Conservation (phyloP, 2,113 vertebrate genomes). For the Acinonyx jubatus region DNA sequence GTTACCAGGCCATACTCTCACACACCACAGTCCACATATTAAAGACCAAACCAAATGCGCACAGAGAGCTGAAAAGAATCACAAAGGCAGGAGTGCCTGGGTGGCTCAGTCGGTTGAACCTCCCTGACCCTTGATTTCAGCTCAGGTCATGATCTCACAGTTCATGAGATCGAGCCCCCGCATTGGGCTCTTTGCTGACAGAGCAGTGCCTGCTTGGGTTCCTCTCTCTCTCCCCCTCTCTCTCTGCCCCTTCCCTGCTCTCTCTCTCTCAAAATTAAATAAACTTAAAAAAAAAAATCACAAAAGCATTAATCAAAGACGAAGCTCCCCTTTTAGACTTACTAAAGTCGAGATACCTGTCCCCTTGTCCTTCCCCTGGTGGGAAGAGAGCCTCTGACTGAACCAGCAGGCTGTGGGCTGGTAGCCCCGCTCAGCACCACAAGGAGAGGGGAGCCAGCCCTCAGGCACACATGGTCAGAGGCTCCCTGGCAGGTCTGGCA, state of each 20-base stretch:
- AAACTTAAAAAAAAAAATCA: neutral
- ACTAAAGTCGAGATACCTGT: neutral
- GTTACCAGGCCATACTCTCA: neutral
- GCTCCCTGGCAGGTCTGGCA: neutral
- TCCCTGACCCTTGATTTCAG: too few species aligned
- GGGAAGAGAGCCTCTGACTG: neutral
- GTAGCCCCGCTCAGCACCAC: neutral
- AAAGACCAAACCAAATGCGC: conserved; percentile 13
- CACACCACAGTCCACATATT: neutral
- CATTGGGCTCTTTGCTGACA: too few species aligned
- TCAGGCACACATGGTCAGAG: neutral
- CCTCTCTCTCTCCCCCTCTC: too few species aligned
- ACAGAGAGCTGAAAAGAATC: neutral
- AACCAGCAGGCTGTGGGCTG: neutral
- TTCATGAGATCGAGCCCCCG: too few species aligned
- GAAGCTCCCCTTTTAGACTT: neutral
- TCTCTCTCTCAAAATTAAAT: too few species aligned
- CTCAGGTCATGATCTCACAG: too few species aligned
- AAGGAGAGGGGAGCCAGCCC: neutral
- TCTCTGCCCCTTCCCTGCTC: too few species aligned
- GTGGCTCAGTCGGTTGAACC: too few species aligned
- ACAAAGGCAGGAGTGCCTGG: neutral
- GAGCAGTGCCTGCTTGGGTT: too few species aligned
- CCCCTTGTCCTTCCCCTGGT: neutral
- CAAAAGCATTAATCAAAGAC: neutral